These are phyloP conservation scores for Platichthys flesus DNA, from an alignment of 2,113 vertebrate species.

Conservation along the genomic window DNA sequence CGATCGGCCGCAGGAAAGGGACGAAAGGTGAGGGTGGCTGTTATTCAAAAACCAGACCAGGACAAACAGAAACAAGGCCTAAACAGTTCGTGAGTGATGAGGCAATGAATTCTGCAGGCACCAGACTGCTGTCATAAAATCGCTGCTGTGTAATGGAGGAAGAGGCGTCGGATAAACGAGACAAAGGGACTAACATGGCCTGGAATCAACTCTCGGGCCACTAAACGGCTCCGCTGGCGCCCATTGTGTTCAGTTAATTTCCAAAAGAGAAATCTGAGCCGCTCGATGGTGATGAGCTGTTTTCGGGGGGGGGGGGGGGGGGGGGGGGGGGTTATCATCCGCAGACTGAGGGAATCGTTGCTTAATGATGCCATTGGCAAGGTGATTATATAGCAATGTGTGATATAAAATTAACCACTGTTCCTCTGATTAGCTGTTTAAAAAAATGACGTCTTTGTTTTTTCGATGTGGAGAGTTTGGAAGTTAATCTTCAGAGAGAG, in stretches of 20 bases:
- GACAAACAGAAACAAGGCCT: constrained; percentile 10
- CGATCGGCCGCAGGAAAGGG: constrained; percentile 32
- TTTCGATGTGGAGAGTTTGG: constrained; percentile 34
- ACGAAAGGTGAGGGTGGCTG: constrained; percentile 46
- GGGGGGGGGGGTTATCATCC: constrained; percentile 26
- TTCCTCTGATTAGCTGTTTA: constrained; percentile 32
- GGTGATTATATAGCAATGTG: constrained; percentile 41
- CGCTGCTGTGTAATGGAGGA: constrained; percentile 31
- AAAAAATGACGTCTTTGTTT: background rate
- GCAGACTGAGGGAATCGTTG: constrained; percentile 39
- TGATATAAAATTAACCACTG: constrained; percentile 44
- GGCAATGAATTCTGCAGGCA: constrained; percentile 25
- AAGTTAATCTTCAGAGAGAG: constrained; percentile 15
- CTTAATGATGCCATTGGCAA: constrained; percentile 53
- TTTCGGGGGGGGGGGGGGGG: background rate
- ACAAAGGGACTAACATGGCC: constrained; percentile 26
- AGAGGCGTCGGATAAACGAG: constrained; percentile 14
- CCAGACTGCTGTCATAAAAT: constrained; percentile 33
- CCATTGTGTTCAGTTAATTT: constrained; percentile 48
- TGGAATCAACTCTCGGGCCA: constrained; percentile 11
- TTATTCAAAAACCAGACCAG: constrained; percentile 26
- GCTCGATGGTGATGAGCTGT: constrained; percentile 38
- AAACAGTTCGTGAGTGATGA: constrained; percentile 47
- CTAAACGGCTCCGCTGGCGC: constrained; percentile 41
- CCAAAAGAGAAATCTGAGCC: constrained; percentile 39